Conservation (phyloP, 2,888 invertebrate species). For the Coronaproctus castanopsis region DNA sequence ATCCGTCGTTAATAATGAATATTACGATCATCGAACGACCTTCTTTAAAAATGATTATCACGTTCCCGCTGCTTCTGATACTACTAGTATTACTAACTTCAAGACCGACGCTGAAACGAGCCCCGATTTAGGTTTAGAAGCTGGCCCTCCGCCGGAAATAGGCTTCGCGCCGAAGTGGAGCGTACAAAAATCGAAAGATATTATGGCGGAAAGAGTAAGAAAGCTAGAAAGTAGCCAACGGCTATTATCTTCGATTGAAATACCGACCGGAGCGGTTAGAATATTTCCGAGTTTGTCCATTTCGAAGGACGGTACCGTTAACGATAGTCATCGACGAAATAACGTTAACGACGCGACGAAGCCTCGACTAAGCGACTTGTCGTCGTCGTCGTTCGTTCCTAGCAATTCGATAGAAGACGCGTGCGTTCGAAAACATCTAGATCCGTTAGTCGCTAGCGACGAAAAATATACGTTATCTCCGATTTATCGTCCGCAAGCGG, state of each 20-base stretch:
- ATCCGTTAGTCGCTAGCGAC: background rate
- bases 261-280: slow-evolving; percentile 37
- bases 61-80: no score
- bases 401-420: slow-evolving; percentile 2
- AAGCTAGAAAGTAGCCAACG: slow-evolving; percentile 38
- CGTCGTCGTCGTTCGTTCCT: background rate
- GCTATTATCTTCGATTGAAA: slow-evolving; percentile 30
- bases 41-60: no score
- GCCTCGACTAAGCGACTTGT: no score
- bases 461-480: slow-evolving; percentile 18
- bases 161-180: slow-evolving; percentile 36
- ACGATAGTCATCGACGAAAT: no score
- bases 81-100: no score
- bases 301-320: no score
- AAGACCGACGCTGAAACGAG: no score
- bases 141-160: slow-evolving; percentile 50
- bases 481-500: slow-evolving; percentile 26
- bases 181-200: slow-evolving; percentile 29
- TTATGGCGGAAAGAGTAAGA: slow-evolving; percentile 37
- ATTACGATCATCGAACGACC: no score
- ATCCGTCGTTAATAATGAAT: no score
- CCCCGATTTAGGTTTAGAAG: slow-evolving; percentile 32
- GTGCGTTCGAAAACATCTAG: background rate
- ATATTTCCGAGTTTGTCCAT: slow-evolving; percentile 26
- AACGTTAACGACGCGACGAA: background rate